Percentiles rank a stretch among this genome's conserved stretches.
phyloP scores from a whole-genome alignment of 1,140 invertebrate genomes.

The Pteromalus puparum region DNA sequence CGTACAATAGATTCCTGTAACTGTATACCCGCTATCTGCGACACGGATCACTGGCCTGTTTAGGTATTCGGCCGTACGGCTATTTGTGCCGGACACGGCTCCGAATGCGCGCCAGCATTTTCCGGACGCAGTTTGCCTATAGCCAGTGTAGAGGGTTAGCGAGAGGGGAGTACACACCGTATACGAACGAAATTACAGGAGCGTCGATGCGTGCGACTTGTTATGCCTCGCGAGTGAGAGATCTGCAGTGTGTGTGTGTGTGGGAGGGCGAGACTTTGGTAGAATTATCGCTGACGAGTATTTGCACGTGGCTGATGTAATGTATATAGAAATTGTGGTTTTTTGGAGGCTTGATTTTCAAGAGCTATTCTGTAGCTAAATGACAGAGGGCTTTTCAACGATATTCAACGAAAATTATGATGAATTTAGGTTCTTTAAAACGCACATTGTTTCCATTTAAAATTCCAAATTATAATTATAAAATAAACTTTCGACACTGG shows the following conservation, averaged over 20 bases:
- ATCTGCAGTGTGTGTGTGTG: background rate
- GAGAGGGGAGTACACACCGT: background rate
- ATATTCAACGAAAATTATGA: too few relatives aligned
- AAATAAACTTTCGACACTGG: too few relatives aligned
- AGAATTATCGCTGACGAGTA: slow-evolving; percentile 23
- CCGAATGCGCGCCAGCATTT: slow-evolving; percentile 38
- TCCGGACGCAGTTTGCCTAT: slow-evolving; percentile 40
- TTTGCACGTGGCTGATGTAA: background rate
- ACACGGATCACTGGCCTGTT: slow-evolving; percentile 51
- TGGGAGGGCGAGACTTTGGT: background rate
- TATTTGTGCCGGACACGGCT: slow-evolving; percentile 46
- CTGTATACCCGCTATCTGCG: slow-evolving; percentile 41
- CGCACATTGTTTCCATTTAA: too few relatives aligned
- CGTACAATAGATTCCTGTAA: slow-evolving; percentile 47
- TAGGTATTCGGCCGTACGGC: slow-evolving; percentile 45
- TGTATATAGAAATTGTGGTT: too few relatives aligned
- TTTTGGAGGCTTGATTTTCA: too few relatives aligned
- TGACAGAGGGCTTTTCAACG: too few relatives aligned
- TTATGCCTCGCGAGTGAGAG: slow-evolving; percentile 30
- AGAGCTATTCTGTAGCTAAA: too few relatives aligned
- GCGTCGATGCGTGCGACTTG: slow-evolving; percentile 50
- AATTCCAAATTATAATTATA: too few relatives aligned
- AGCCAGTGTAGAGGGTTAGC: background rate
- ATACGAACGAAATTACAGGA: slow-evolving; percentile 45
- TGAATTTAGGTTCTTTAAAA: too few relatives aligned